Conservation (phyloP, 2,113 vertebrate species). For the Hemiscyllium ocellatum region DNA sequence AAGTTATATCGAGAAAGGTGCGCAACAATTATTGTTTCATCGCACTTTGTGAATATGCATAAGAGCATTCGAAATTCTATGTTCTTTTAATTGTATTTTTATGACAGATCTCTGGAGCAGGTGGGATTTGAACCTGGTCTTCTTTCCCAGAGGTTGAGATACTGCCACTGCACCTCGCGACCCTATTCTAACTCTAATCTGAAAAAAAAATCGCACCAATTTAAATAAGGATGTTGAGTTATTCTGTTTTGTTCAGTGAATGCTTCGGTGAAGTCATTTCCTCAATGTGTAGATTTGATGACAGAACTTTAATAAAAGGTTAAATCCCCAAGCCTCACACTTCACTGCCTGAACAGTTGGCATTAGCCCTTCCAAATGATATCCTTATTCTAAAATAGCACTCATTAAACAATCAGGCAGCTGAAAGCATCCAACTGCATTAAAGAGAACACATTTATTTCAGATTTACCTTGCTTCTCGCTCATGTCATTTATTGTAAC, state of each 20-base stretch:
- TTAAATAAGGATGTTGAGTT: background rate
- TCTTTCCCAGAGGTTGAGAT: no score
- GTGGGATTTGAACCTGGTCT: no score
- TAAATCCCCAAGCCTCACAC: background rate
- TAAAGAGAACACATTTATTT: conserved; percentile 17
- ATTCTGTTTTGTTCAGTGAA: background rate
- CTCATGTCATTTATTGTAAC: background rate
- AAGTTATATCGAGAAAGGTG: background rate
- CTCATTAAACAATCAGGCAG: conserved; percentile 23
- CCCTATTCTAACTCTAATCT: background rate
- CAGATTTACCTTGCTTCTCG: background rate
- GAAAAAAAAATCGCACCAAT: background rate
- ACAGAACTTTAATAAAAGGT: background rate
- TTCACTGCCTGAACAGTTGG: background rate
- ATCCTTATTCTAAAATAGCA: conserved; percentile 11
- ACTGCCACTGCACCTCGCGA: no score
- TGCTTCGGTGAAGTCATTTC: background rate
- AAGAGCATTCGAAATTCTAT: background rate
- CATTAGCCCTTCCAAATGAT: background rate
- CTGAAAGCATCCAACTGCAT: background rate
- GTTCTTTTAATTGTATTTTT: no score
- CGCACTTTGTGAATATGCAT: background rate
- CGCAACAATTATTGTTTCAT: background rate
- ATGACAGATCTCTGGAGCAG: no score
- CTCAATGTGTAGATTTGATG: background rate